Conservation (phyloP, 2,113 vertebrate species). For the Thermophis baileyi region DNA sequence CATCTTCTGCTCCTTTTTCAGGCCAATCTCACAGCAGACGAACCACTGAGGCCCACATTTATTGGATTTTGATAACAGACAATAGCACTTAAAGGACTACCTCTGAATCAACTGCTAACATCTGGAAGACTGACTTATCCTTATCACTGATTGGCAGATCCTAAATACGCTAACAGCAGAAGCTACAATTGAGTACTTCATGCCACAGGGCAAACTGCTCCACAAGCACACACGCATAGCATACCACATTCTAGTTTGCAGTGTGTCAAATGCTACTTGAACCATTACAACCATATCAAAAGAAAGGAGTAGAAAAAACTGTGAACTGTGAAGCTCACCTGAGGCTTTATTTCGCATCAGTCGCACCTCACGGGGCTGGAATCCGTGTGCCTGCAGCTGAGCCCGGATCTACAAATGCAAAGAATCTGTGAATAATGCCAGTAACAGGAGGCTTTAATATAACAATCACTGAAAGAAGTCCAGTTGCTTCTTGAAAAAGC, state of each 20-base stretch:
- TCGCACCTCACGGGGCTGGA: constrained; percentile 85
- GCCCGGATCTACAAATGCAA: constrained; percentile 75
- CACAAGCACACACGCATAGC: neutral
- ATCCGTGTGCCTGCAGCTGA: constrained; percentile 82
- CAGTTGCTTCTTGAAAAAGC: no score
- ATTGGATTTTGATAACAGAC: neutral
- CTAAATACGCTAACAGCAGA: neutral
- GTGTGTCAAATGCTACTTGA: neutral
- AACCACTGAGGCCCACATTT: neutral
- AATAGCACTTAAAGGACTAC: neutral
- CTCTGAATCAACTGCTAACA: neutral
- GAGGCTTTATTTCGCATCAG: constrained; percentile 93
- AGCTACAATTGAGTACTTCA: neutral
- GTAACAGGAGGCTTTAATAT: neutral
- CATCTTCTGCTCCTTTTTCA: neutral
- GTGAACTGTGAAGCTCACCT: constrained; percentile 77
- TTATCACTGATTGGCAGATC: neutral
- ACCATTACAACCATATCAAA: neutral
- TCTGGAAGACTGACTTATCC: neutral
- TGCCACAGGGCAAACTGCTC: constrained; percentile 15
- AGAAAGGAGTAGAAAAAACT: constrained; percentile 40
- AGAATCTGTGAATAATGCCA: neutral
- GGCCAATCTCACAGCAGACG: neutral
- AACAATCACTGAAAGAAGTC: neutral
- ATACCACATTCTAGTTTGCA: neutral